Conservation (phyloP, 2,888 invertebrate genomes). For the Chrysomela aeneicollis region DNA sequence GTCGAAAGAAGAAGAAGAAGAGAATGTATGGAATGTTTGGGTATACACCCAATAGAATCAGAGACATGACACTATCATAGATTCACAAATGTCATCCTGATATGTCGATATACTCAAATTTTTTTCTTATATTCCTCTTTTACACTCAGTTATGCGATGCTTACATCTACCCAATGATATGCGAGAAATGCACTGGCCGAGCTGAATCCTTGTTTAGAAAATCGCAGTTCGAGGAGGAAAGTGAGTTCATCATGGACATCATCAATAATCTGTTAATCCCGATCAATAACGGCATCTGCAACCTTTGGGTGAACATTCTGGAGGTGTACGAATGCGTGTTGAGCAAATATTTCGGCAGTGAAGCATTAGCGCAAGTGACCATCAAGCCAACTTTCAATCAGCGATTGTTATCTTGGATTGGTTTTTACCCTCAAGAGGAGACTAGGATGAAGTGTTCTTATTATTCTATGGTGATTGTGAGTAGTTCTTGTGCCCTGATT, state of each 20-base stretch:
- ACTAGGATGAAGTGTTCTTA: conserved; percentile 38
- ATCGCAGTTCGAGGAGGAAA: conserved; percentile 26
- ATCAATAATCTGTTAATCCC: conserved; percentile 38
- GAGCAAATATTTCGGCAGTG: conserved; percentile 23
- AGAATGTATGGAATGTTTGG: no score
- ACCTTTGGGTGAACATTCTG: conserved; percentile 38
- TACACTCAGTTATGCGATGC: conserved; percentile 28
- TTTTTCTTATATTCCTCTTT: conserved; percentile 32
- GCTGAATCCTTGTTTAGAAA: conserved; percentile 23
- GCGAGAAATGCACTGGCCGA: conserved; percentile 22
- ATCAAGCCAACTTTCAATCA: conserved; percentile 10
- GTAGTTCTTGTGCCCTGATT: conserved; percentile 33
- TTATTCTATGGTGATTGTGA: conserved; percentile 41
- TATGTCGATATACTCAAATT: conserved; percentile 33
- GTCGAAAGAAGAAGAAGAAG: no score
- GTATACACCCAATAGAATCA: no score
- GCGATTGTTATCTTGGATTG: conserved; percentile 23
- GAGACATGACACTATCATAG: neutral
- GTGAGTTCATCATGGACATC: conserved; percentile 35
- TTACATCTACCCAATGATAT: conserved; percentile 39
- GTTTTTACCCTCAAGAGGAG: conserved; percentile 28
- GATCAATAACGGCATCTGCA: conserved; percentile 40
- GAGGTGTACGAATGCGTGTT: conserved; percentile 41
- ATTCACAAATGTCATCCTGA: conserved; percentile 30
- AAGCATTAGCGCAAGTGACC: neutral